Percentiles rank a stretch among this genome's conserved stretches.
phyloP scores from a whole-genome alignment of 1,140 invertebrate genomes.

The Drosophila kurseongensis region DNA sequence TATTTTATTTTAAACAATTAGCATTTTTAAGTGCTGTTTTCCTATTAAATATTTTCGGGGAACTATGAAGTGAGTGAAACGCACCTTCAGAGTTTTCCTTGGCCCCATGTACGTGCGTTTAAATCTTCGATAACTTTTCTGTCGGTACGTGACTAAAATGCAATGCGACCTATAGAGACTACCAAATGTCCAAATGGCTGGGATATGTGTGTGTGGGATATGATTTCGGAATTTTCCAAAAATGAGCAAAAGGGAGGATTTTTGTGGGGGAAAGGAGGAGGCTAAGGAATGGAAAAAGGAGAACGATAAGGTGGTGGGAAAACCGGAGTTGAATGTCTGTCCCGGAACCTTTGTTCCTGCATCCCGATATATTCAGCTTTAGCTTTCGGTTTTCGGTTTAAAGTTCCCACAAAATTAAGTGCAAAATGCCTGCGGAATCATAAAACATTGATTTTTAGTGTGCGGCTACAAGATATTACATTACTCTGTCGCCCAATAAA shows the following conservation, averaged over 20 bases:
- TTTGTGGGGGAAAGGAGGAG: not conserved
- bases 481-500: not conserved
- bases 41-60: not conserved
- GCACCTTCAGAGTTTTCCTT: slow-evolving; percentile 39
- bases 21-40: not conserved
- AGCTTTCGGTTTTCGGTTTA: slow-evolving; percentile 24
- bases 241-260: not conserved
- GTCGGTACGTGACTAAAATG: slow-evolving; percentile 77
- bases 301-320: not conserved
- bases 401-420: slow-evolving; percentile 58
- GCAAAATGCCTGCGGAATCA: slow-evolving; percentile 42
- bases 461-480: not conserved
- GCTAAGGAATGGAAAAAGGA: not conserved
- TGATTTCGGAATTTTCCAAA: slow-evolving; percentile 27
- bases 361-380: slow-evolving; percentile 6
- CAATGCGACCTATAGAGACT: slow-evolving; percentile 60
- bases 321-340: slow-evolving; percentile 18
- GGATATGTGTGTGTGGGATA: slow-evolving; percentile 28
- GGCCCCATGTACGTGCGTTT: slow-evolving; percentile 73
- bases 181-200: slow-evolving; percentile 40
- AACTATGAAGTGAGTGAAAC: slow-evolving; percentile 17
- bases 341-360: slow-evolving; percentile 31
- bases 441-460: slow-evolving; percentile 66
- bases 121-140: slow-evolving; percentile 80
- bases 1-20: too few species aligned